These are phyloP conservation scores for Corydoras maculifer DNA, from an alignment of 2,113 vertebrate species.

Conservation along the genomic window DNA sequence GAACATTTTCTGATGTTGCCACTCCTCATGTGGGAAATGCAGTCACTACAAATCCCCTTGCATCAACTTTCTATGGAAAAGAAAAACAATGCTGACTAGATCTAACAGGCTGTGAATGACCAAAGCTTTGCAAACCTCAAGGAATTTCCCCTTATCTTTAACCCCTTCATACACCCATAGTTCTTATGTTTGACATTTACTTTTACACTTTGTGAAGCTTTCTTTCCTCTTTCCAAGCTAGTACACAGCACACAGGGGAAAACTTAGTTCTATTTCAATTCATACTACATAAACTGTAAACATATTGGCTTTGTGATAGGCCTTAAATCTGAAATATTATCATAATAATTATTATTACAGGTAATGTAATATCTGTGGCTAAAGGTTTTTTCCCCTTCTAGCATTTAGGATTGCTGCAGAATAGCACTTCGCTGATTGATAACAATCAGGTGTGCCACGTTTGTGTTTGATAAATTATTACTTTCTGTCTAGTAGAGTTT, in stretches of 20 bases:
- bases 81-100: background rate
- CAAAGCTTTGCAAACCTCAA: constrained; percentile 4
- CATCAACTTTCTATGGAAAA: constrained; percentile 9
- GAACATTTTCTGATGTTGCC: constrained; percentile 6
- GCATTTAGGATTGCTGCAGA: too few species aligned
- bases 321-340: too few species aligned
- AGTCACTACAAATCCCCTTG: constrained; percentile 1
- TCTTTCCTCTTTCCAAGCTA: background rate
- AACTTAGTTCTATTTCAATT: background rate
- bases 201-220: background rate
- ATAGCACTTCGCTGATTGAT: too few species aligned
- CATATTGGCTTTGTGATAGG: too few species aligned
- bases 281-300: background rate
- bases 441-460: too few species aligned
- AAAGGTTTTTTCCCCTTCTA: too few species aligned
- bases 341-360: too few species aligned
- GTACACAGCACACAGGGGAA: background rate
- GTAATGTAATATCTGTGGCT: too few species aligned
- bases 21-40: constrained; percentile 3
- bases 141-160: background rate
- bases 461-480: too few species aligned
- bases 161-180: background rate
- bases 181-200: background rate
- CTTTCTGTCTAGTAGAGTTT: too few species aligned
- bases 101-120: constrained; percentile 7